Evolutionary conservation across 2,797 vertebrate species (phyloP), one percentile per base, ranked within the genome.

Genomic region (Anabacerthia variegaticeps): DNA sequence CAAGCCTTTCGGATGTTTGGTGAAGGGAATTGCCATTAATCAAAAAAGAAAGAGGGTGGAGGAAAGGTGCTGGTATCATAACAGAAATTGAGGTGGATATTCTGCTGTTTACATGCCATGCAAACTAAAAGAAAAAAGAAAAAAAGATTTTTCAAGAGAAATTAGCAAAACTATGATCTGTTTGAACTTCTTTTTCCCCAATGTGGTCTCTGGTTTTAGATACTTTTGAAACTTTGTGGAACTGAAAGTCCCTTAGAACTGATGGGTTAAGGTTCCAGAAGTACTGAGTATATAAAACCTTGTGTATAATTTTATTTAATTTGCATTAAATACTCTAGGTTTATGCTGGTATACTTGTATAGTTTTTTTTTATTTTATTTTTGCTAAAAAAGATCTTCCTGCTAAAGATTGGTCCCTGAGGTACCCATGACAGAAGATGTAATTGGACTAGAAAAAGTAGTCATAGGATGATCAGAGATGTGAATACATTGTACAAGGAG

Each of bases 21-120:
- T 91, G 56, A 58, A 43, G 22, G 43, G 37, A 63, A 69, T 62
- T 80, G 36, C 52, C 59, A 73, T 92, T 78, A 86, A 91, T 88
- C 62, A 61, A 20, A 66, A 68, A 84, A 55, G 34, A 93, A 79
- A 23, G 6, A 4, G 2, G 2, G 4, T 67, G 39, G 43, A 92
- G 26, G 19, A 67, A 77, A 5, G 11, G 4, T 75, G 18, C 28
- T 81, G n/a, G n/a, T 75, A 65, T 83, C 18, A 28, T 58, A 79
- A 58, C 14, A 56, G 34, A 56, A 69, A 65, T 22, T 68, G 26
- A 26, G 8, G n/a, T 76, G 32, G n/a, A 36, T 87, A 16, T 58
- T 89, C 39, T 79, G 14, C 32, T 76, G 46, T 84, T 88, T 69
- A 65, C 18, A 34, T 49, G 11, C 16, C 44, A 59, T 55, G 18